These are phyloP conservation scores for Ceratina japonica DNA, from an alignment of 1,140 invertebrate genomes.

Conservation along the genomic window DNA sequence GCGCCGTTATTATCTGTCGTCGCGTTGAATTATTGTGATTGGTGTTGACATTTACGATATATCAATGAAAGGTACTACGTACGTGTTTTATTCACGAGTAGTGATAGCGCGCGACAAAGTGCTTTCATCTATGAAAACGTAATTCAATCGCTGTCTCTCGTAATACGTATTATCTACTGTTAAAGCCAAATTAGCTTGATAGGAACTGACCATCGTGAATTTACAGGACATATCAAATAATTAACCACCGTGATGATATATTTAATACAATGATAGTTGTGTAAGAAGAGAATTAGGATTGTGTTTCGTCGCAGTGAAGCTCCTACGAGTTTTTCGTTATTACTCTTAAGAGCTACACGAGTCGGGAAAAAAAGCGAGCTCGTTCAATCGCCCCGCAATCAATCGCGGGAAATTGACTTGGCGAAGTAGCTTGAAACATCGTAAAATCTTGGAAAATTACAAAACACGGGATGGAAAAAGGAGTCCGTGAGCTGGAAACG, in stretches of 20 bases:
- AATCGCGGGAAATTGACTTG: slow-evolving; percentile 42
- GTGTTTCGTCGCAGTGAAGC: too few species aligned
- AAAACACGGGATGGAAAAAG: slow-evolving; percentile 45
- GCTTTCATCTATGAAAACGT: background rate
- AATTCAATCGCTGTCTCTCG: background rate
- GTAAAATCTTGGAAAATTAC: slow-evolving; percentile 51
- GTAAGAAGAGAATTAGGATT: too few species aligned
- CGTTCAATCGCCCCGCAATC: slow-evolving; percentile 49
- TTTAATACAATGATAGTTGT: too few species aligned
- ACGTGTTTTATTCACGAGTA: background rate
- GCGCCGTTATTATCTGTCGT: background rate
- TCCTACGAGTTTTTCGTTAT: too few species aligned
- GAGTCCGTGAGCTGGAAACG: slow-evolving; percentile 6
- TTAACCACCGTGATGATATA: too few species aligned
- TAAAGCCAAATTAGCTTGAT: too few species aligned
- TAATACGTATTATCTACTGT: too few species aligned
- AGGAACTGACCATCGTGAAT: too few species aligned
- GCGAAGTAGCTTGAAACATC: slow-evolving; percentile 30
- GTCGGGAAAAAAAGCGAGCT: background rate
- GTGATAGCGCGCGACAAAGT: background rate
- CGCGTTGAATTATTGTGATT: background rate
- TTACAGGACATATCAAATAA: too few species aligned
- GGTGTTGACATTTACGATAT: background rate
- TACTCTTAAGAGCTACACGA: too few species aligned
- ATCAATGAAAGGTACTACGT: background rate